Base-by-base conservation (phyloP, 2,888 invertebrate species). In the Meiosimyza decipiens region DNA sequence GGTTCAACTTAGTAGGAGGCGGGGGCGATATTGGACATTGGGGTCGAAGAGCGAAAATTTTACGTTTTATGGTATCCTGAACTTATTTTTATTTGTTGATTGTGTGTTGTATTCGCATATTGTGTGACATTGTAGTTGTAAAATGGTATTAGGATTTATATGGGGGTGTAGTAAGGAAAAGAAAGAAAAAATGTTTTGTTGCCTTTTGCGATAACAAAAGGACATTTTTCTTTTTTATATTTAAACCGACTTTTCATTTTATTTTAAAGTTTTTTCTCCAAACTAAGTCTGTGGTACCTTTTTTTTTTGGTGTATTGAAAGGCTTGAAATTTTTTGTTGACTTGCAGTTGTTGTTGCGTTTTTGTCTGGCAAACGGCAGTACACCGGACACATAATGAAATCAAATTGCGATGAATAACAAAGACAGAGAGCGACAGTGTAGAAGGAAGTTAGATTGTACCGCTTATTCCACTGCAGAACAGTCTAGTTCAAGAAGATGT, bases 101-200 rank as follows among this genome's bases (percentile, higher is more conserved):
- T 16, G 49, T 18, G 11, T 63, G 51, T 11, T 63, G 47, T 63
- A 40, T 40, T 15, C 49, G 50, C 50, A 18, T n/a, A 40, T 33
- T 52, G 28, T 51, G 28, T 12, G 51, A n/a, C 28, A 12, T 60
- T 28, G 59, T 33, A 60, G 59, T 92, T 79, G 66, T 66, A n/a
- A 28, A 69, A 49, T 9, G 57, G 59, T 57, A 59, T 69, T 60
- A 69, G 57, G 57, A 69, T 51, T 22, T 50, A 54, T 15, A 22
- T 28, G 40, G 57, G 16, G 16, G 40, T 7, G 40, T 4, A 40
- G 40, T 40, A 40, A 40, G 9, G 40, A 9, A 6, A 40, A 40
- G 9, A 9, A 40, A 6, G 18, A 47, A 59, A 11, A 49, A 68
- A 59, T 33, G 11, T 68, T 59, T 68, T 57, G 57, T 52, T 59